A percentile compares a stretch with the other conserved stretches of the same genome.
Conservation (phyloP, 1,140 invertebrate genomes). For the Drosophila hydei region DNA sequence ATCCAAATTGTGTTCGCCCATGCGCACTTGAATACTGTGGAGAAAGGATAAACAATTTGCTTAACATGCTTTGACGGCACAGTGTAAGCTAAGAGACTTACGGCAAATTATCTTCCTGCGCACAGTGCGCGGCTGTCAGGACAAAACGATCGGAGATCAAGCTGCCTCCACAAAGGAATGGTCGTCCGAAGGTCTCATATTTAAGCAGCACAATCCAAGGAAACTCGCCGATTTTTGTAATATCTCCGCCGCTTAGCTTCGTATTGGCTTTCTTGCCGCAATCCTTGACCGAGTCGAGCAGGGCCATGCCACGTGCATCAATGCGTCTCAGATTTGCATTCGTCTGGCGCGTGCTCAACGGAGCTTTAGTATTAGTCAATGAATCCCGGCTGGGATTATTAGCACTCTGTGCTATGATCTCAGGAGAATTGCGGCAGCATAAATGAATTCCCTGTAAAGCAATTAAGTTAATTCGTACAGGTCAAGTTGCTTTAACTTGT, state of each 20-base stretch:
- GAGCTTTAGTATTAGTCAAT: background rate
- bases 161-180: conserved; percentile 83
- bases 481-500: background rate
- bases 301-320: conserved; percentile 34
- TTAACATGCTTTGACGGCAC: background rate
- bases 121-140: conserved; percentile 88
- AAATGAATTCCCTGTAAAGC: conserved; percentile 31
- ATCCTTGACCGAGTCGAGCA: conserved; percentile 42
- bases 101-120: conserved; percentile 33
- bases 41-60: too few relatives aligned
- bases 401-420: background rate
- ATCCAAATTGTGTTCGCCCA: conserved; percentile 87
- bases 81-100: conserved; percentile 52
- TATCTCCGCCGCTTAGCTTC: conserved; percentile 77
- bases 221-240: conserved; percentile 83
- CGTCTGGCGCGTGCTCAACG: background rate
- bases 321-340: conserved; percentile 23
- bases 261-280: conserved; percentile 73
- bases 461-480: background rate
- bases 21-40: conserved; percentile 84
- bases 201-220: conserved; percentile 85
- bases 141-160: conserved; percentile 84
- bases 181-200: conserved; percentile 62
- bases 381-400: background rate
- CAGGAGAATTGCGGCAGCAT: conserved; percentile 41